phyloP scores from a whole-genome alignment of 2,113 vertebrate genomes.

The Otocyon megalotis region DNA sequence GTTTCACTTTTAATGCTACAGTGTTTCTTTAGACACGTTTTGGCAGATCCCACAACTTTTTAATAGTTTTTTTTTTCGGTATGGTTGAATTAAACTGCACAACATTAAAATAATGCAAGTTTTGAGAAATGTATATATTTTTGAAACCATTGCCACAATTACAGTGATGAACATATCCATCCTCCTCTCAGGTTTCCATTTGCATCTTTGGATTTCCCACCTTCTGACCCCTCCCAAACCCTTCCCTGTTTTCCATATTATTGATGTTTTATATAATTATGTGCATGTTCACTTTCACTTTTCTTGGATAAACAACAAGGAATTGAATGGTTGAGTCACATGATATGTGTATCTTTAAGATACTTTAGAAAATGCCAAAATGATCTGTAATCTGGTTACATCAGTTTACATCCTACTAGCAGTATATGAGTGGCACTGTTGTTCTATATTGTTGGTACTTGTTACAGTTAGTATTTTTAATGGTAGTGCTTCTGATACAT shows the following conservation, averaged over 20 bases:
- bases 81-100: background rate
- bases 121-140: background rate
- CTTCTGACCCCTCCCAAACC: background rate
- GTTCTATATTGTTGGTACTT: background rate
- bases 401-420: background rate
- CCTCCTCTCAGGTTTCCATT: background rate
- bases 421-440: background rate
- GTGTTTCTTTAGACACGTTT: background rate
- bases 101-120: slow-evolving; percentile 5
- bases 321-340: background rate
- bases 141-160: background rate
- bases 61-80: background rate
- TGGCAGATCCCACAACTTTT: background rate
- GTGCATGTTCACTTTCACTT: background rate
- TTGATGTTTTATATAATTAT: background rate
- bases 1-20: background rate
- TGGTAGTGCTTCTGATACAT: background rate
- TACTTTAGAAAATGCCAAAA: background rate
- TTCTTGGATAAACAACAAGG: background rate
- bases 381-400: background rate
- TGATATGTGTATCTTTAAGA: background rate
- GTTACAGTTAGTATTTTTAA: background rate
- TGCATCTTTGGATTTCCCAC: background rate
- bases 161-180: background rate
- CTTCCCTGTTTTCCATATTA: background rate